Evolutionary conservation across 2,113 vertebrate species (phyloP), one percentile per base, ranked within the genome.

Genomic region (Peromyscus californicus): DNA sequence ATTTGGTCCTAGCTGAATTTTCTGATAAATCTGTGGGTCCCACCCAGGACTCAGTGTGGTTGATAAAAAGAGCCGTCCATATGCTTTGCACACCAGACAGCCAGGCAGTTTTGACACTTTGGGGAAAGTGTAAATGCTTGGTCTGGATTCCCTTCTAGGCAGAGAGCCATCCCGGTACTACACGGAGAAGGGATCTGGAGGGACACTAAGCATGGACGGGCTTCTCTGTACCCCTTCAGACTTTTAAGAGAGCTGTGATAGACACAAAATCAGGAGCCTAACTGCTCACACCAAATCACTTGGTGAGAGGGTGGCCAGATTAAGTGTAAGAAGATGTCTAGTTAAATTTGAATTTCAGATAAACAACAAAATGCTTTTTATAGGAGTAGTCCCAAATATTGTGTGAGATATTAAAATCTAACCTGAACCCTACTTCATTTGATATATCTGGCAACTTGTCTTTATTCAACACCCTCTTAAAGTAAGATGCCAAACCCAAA

Each of bases 71-170:
- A 91, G n/a, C 76, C 11, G n/a, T 72, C 86, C 95, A 80, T 65
- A n/a, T 97, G 93, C 89, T 97, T 76, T 70, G 8, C 92, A 84
- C 70, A 91, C 87, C 86, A 97, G 91, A n/a, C 78, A 96, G 93
- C 63, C 39, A 90, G 94, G 93, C 91, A 61, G 82, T 83, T 94
- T 76, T 91, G 96, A 97, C 93, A 94, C 95, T 84, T 91, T 57
- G 31, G 51, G 39, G 84, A 51, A 93, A 89, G 63, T 91, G 86
- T 42, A n/a, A 87, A 74, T 61, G 80, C 89, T 19, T 63, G 61
- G 67, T 65, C 70, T 11, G 42, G 91, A 92, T 83, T 87, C 67
- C 91, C 42, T 75, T 87, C 65, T 45, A 70, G 69, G 22, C 88
- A 79, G 65, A 96, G 24, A 80, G 89, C 94, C 9, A 48, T 89